Base-by-base conservation (phyloP, 1,140 invertebrate species). In the Probaryconus sp. region DNA sequence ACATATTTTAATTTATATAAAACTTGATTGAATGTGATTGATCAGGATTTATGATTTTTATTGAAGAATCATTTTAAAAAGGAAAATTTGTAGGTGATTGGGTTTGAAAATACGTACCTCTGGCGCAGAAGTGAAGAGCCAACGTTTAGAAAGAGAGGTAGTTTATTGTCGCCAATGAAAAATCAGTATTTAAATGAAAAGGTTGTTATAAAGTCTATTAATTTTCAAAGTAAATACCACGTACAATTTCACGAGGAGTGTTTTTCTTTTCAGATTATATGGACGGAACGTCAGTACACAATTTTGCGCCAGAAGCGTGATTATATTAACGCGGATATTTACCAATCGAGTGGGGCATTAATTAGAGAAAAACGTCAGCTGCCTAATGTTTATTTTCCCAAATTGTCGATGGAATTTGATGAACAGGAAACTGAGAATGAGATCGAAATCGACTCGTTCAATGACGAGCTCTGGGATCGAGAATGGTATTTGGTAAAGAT, bases 401-500 rank as follows among this genome's bases (percentile, higher is more conserved):
- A 43, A 11, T 11, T 28, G 28, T 35, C 20, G 3, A 50, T 31
- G 14, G 13, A 28, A 24, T 63, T 43, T 53, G 40, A 50, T 10
- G 14, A 13, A 18, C 37, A 50, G 14, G 30, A 47, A 10, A n/a
- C 1, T n/a, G 14, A 18, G 0, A 6, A 78, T 51, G 33, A 55
- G 64, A 43, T 3, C 13, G 9, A 11, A 3, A 20, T 42, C 11
- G 7, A 60, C 1, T 13, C 28, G 50, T 97, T 96, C 81, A 95
- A 95, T 77, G 96, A 98, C 79, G 94, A 95, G 68, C 87, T 96
- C 0, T 98, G 95, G 93, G 83, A 89, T 26, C 90, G 95, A 71
- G 92, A 98, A 85, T 98, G 96, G 96, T 98, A 98, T 88, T 89
- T 97, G 92, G 96, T 97, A 90, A 85, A 47, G 40, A 65, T n/a